Base-by-base conservation (phyloP, 1,140 invertebrate species). In the Eciton burchellii region DNA sequence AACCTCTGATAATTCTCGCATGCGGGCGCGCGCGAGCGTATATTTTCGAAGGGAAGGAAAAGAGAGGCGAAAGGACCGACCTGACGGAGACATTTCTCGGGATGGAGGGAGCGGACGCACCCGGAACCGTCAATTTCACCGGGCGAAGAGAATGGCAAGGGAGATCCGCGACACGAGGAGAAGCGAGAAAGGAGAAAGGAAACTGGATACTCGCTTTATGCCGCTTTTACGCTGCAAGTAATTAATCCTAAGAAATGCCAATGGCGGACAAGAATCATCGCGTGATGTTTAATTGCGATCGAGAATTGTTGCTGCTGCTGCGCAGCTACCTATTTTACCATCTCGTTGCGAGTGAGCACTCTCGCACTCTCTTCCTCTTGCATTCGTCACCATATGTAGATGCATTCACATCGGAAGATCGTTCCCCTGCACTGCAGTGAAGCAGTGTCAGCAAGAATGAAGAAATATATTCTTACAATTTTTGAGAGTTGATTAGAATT, bases 51-150 rank as follows among this genome's bases (percentile, higher is more conserved):
- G 60, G 79, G 79, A 73, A 87, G 29, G 68, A 87, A 74, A 82
- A 83, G 63, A 76, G 59, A 82, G 66, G 82, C 86, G 82, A 73
- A 83, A 79, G 84, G 56, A 49, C 49, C 66, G 74, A 47, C 21
- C 3, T 60, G 54, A 60, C 12, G 24, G 24, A 45, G 62, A 59
- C 60, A 49, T 68, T 77, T 16, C 21, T 68, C 12, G 52, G 41
- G 63, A 79, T 60, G 82, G 62, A 62, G 76, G 21, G 60, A 68
- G 66, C 29, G 26, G 70, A 82, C 52, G 70, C 73, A 87, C 85
- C 83, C 86, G 86, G 86, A 88, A 88, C 86, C 76, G 83, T 52
- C 86, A 87, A 84, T 88, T 88, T 88, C 86, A 87, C 76, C 79
- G 60, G 77, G 73, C 60, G 83, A 82, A 49, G 87, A 86, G 88